Percentiles rank a stretch among this genome's conserved stretches.
These are phyloP conservation scores for Neocrepidodera transversa DNA, from an alignment of 2,888 invertebrate genomes.

Conservation along the genomic window DNA sequence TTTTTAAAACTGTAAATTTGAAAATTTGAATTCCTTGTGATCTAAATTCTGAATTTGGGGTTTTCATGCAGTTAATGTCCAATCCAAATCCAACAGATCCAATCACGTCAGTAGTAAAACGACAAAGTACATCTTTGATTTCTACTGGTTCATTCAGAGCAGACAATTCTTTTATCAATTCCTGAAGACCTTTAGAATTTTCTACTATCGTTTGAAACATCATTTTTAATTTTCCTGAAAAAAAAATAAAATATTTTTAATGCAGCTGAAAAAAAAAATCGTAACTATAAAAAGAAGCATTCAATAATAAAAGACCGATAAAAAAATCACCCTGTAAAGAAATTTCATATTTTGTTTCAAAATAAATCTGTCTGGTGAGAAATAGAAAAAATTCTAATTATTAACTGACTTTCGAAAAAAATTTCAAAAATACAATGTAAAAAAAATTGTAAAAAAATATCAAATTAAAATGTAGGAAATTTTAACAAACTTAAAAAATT, in stretches of 20 bases:
- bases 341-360: no score
- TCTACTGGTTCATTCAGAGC: slow-evolving; percentile 49
- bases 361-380: no score
- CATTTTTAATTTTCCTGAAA: slow-evolving; percentile 65
- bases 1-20: slow-evolving; percentile 32
- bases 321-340: no score
- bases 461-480: no score
- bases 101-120: slow-evolving; percentile 67
- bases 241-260: not conserved
- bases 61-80: slow-evolving; percentile 64
- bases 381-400: no score
- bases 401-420: no score
- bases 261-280: no score
- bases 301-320: no score
- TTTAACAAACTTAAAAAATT: no score
- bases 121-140: slow-evolving; percentile 62
- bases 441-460: no score
- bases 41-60: slow-evolving; percentile 62
- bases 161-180: slow-evolving; percentile 57
- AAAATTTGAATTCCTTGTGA: slow-evolving; percentile 38
- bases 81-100: slow-evolving; percentile 68
- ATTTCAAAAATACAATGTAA: no score
- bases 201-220: slow-evolving; percentile 68
- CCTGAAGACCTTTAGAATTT: slow-evolving; percentile 62
- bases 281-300: no score